Evolutionary conservation across 2,113 vertebrate genomes (phyloP).

Genomic region (Plecturocebus donacophilus): DNA sequence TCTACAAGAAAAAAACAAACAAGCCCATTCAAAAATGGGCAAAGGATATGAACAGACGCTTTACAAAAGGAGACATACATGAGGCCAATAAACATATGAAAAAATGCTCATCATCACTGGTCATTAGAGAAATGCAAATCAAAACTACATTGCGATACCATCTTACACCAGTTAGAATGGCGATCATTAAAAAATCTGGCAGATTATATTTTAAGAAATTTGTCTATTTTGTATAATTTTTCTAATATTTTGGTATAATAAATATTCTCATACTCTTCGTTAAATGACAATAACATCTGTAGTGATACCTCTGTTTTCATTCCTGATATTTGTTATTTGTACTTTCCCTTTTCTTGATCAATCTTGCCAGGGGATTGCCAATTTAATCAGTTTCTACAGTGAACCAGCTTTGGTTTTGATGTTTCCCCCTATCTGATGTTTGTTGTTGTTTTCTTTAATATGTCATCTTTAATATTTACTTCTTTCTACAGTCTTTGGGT

Average conservation of each 20-base stretch:
- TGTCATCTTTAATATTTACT: neutral
- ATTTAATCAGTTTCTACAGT: neutral
- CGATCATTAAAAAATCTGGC: too few relatives aligned
- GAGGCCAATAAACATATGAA: too few relatives aligned
- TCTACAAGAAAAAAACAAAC: too few relatives aligned
- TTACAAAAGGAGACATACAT: too few relatives aligned
- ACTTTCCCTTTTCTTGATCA: neutral
- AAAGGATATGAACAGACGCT: too few relatives aligned
- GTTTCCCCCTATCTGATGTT: neutral
- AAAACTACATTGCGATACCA: too few relatives aligned
- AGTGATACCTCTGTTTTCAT: neutral
- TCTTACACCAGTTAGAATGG: too few relatives aligned
- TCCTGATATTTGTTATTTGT: neutral
- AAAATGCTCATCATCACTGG: too few relatives aligned
- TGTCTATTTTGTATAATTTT: neutral
- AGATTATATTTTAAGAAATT: neutral
- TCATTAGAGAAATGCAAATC: too few relatives aligned
- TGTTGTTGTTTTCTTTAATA: neutral
- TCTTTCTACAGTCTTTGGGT: neutral
- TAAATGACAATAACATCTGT: neutral
- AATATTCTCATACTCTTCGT: neutral
- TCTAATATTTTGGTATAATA: neutral
- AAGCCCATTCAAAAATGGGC: too few relatives aligned
- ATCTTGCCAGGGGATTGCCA: neutral
- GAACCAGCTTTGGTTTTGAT: neutral